Base-by-base conservation (phyloP, 1,140 invertebrate genomes). In the Diorhabda sublineata region DNA sequence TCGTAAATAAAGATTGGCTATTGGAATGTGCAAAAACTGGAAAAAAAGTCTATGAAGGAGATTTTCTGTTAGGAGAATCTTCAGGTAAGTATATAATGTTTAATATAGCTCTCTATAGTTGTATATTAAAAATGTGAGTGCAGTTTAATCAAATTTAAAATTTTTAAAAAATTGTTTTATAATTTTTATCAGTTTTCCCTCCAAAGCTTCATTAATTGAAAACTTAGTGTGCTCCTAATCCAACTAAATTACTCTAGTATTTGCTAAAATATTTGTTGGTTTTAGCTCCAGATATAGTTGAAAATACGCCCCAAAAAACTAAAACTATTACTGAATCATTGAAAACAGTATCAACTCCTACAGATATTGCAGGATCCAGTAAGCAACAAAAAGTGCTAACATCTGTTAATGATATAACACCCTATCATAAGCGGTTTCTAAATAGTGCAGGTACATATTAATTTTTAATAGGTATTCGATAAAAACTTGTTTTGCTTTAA, bases 1-100 rank as follows among this genome's bases (percentile, higher is more conserved):
- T 90, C 42, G 88, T 96, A 2, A 88, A 78, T 2, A 87, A 88
- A 42, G 80, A 88, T 9, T 97, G 95, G 95, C 77, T 97, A 43
- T 78, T 91, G 52, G 82, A 85, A 42, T 95, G 93, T 81, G 87
- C 88, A 5, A 70, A 67, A 61, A 70, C 58, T 2, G 69, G 67
- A 2, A 68, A 59, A 11, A 79, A 84, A 3, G 81, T 89, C 3
- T 76, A 85, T 45, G 91, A 91, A 73, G 78, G 76, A 1, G 75
- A 80, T 0, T 90, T 85, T 78, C 76, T 89, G 0, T 84, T 94
- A 2, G 89, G 89, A 5, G 85, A 86, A 79, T 64, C 81, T n/a
- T 80, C 76, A 63, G 77, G 81, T 70, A 70, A 66, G 60, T 65
- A n/a, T 52, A n/a, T 52, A 8, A 3, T 52, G n/a, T 8, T 2